A percentile compares a stretch with the other conserved stretches of the same genome.
These are phyloP conservation scores for Anarhynchus alexandrinus DNA, from an alignment of 2,113 vertebrate species.

Conservation along the genomic window DNA sequence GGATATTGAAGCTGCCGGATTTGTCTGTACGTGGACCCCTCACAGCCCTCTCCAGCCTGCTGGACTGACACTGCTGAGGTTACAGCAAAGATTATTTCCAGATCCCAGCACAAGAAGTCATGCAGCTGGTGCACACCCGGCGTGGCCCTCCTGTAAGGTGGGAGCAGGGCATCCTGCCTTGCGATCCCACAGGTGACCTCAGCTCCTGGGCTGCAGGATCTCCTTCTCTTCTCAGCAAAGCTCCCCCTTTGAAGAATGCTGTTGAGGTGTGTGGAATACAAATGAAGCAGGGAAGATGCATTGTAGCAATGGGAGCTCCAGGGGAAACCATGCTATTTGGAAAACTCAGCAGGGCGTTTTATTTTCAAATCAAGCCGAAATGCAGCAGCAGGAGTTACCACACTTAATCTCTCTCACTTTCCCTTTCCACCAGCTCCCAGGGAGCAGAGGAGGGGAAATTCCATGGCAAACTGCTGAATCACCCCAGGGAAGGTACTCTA, in stretches of 20 bases:
- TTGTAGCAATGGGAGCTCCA: not conserved
- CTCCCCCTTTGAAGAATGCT: not conserved
- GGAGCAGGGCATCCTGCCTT: not conserved
- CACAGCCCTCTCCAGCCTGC: not conserved
- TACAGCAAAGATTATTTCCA: not conserved
- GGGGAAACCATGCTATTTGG: not conserved
- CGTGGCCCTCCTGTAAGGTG: not conserved
- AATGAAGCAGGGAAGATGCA: not conserved
- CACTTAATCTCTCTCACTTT: not conserved
- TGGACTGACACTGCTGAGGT: not conserved
- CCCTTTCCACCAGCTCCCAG: not conserved
- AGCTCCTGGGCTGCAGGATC: not conserved
- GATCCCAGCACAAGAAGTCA: not conserved
- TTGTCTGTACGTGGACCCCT: not conserved
- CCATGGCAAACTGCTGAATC: not conserved
- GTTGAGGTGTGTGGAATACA: not conserved
- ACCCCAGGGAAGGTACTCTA: not conserved
- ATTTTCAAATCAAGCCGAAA: not conserved
- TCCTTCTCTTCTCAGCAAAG: not conserved
- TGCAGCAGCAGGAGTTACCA: not conserved
- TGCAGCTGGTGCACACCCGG: not conserved
- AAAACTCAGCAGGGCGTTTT: not conserved
- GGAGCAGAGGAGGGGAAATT: conserved; percentile 3
- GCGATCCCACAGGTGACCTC: not conserved
- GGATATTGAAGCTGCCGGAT: not conserved